These are phyloP conservation scores for Caenorhabditis sp. DNA, from an alignment of 2,888 invertebrate species.

Conservation along the genomic window DNA sequence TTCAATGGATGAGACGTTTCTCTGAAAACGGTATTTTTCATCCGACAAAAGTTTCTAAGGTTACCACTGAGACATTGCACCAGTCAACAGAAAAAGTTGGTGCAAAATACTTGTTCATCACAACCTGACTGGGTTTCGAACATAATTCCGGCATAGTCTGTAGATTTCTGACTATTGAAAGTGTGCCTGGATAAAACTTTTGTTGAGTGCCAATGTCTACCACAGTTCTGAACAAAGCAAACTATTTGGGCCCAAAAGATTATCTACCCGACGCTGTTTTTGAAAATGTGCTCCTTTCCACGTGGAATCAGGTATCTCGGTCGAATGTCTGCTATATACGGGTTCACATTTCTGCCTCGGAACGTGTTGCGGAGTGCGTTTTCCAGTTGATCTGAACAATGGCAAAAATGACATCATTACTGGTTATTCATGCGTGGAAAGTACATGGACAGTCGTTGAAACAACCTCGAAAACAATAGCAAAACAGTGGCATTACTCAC, in stretches of 20 bases:
- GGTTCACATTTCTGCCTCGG: constrained; percentile 78
- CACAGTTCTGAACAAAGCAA: constrained; percentile 58
- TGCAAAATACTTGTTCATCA: constrained; percentile 76
- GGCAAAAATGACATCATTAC: constrained; percentile 7
- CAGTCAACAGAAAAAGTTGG: constrained; percentile 78
- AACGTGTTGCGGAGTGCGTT: constrained; percentile 75
- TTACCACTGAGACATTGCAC: constrained; percentile 79
- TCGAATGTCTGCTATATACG: constrained; percentile 77
- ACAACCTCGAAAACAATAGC: not conserved
- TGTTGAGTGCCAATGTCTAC: constrained; percentile 71
- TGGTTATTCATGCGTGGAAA: constrained; percentile 17
- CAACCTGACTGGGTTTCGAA: constrained; percentile 41
- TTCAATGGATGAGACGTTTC: constrained; percentile 39
- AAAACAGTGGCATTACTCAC: constrained; percentile 41
- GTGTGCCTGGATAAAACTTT: constrained; percentile 67
- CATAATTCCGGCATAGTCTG: constrained; percentile 59
- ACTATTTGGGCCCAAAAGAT: not conserved
- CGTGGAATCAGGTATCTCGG: constrained; percentile 63
- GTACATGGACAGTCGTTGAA: too few species aligned
- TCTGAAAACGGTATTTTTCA: constrained; percentile 26
- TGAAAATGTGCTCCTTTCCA: constrained; percentile 64
- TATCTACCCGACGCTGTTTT: constrained; percentile 65
- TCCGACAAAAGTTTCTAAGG: too few species aligned
- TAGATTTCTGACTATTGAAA: constrained; percentile 61
- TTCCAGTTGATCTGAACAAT: constrained; percentile 68